Evolutionary conservation across 2,888 invertebrate species (phyloP), one percentile per base, ranked within the genome.

Genomic region (Yponomeuta cagnagella): DNA sequence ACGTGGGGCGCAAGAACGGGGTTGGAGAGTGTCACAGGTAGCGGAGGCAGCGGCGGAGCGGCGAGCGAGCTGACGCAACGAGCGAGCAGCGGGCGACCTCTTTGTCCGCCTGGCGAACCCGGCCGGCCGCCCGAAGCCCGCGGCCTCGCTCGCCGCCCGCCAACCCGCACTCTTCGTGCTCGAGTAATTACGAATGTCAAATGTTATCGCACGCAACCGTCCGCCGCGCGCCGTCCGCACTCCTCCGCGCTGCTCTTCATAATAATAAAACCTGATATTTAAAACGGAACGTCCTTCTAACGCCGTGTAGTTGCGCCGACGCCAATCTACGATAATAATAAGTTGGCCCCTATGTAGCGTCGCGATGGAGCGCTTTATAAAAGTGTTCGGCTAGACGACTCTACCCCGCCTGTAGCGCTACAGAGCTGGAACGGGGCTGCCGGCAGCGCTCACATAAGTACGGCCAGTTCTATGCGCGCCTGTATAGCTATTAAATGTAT

Each of bases 211-310:
- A 90, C 90, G 90, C 90, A 89, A 91, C 90, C 89, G 90, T 87
- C 91, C 89, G 86, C 79, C 52, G 52, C 52, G 43, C 79, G 80
- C 84, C 89, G 90, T 89, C 92, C 90, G 89, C 88, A 90, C 91
- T 90, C 89, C 88, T 90, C 90, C 87, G 91, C 89, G 87, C 90
- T 87, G 90, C 90, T 91, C 91, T 91, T 92, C 92, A 92, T 92
- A 92, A 92, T 92, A 92, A 92, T 92, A 92, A 92, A 92, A 92
- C 92, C 92, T 91, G 92, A 92, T 92, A 92, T 92, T 92, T 92
- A 92, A 92, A 92, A 92, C 92, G 92, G 92, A 92, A 92, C 92
- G 92, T 92, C 92, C 92, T 92, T 92, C 92, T 92, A 92, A 92
- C 92, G 91, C 90, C 90, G 92, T 91, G 91, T 92, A 92, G 92